These are phyloP conservation scores for Aramus guarauna DNA, from an alignment of 2,113 vertebrate species.

Conservation along the genomic window DNA sequence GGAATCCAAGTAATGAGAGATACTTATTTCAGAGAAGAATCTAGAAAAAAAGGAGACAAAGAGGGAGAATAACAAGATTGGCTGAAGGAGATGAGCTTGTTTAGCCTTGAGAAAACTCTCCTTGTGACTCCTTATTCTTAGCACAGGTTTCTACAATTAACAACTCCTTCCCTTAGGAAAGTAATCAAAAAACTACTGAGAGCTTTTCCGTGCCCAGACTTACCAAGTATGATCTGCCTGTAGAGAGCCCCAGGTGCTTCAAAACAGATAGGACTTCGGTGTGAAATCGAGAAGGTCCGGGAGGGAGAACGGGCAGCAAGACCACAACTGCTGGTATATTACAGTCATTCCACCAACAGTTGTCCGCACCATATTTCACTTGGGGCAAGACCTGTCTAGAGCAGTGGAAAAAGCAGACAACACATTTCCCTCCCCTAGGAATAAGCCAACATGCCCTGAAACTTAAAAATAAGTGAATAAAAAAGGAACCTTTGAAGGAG, in stretches of 20 bases:
- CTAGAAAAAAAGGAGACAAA: background rate
- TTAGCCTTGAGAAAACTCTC: background rate
- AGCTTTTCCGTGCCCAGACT: background rate
- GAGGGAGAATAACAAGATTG: background rate
- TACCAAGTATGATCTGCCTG: background rate
- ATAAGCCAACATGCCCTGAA: background rate
- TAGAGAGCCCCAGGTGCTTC: background rate
- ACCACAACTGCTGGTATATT: background rate
- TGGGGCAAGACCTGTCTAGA: background rate
- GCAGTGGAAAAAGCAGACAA: background rate
- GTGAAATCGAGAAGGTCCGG: background rate
- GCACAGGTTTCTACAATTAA: background rate
- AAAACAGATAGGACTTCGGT: background rate
- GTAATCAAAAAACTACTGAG: background rate
- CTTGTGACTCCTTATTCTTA: background rate
- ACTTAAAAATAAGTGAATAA: background rate
- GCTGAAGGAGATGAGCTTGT: background rate
- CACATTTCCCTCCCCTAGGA: background rate
- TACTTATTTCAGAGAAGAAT: conserved; percentile 9
- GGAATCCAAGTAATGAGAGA: background rate
- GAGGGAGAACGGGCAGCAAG: background rate
- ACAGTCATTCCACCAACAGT: background rate
- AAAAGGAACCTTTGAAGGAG: background rate
- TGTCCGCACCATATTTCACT: background rate
- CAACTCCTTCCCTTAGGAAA: background rate